Percentiles rank a stretch among this genome's conserved stretches.
Evolutionary conservation across 2,888 invertebrate genomes (phyloP).

Genomic region (Caenorhabditis sp.): DNA sequence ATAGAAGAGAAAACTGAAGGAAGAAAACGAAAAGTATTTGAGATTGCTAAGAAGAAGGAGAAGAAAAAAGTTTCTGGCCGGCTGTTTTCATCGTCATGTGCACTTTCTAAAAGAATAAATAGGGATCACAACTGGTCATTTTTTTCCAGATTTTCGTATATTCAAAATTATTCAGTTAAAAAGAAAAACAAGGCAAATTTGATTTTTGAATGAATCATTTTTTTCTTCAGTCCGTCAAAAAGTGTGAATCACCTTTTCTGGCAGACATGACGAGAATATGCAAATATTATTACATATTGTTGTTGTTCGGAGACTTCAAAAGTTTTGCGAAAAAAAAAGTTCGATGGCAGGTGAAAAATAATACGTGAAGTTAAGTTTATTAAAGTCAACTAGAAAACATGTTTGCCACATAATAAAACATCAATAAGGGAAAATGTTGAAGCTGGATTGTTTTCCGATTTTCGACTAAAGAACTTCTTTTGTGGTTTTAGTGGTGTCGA

Average conservation of each 20-base stretch:
- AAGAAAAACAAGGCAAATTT: not conserved
- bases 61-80: not conserved
- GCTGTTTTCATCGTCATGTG: conserved; percentile 1
- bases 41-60: not conserved
- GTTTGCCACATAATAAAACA: no score
- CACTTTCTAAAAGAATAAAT: not conserved
- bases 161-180: not conserved
- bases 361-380: no score
- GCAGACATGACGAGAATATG: not conserved
- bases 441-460: no score
- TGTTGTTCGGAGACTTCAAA: not conserved
- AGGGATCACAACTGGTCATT: not conserved
- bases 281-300: not conserved
- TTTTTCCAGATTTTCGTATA: not conserved
- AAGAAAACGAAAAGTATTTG: conserved; percentile 3
- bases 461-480: no score
- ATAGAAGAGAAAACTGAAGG: conserved; percentile 3
- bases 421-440: no score
- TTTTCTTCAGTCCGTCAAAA: not conserved
- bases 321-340: no score
- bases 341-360: no score
- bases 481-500: no score
- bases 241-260: not conserved
- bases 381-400: no score
- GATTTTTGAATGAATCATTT: not conserved